These are phyloP conservation scores for Nycticorax nycticorax DNA, from an alignment of 2,113 vertebrate species.

Conservation along the genomic window DNA sequence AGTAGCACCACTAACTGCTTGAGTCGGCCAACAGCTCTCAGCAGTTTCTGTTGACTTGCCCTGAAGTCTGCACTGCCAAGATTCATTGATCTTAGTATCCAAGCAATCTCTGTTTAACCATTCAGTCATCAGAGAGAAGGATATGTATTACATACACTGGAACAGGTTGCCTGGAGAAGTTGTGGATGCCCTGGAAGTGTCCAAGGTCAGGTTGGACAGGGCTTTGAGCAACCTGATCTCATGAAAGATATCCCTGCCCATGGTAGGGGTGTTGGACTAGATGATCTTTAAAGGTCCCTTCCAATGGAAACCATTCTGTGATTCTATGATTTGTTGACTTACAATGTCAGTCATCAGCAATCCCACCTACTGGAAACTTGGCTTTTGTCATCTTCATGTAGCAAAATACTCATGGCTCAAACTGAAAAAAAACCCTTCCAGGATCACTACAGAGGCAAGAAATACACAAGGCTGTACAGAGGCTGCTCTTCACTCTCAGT, in stretches of 20 bases:
- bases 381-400: neutral
- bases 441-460: neutral
- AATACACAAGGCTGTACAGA: neutral
- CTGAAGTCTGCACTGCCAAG: neutral
- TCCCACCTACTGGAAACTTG: neutral
- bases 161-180: neutral
- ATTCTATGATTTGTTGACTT: neutral
- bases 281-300: neutral
- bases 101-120: neutral
- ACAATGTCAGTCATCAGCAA: neutral
- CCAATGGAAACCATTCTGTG: neutral
- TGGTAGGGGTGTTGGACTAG: neutral
- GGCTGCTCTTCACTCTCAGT: neutral
- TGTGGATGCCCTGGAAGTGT: neutral
- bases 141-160: neutral
- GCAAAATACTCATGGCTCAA: neutral
- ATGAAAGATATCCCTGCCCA: neutral
- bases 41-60: neutral
- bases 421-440: neutral
- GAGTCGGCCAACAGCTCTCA: neutral
- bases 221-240: neutral
- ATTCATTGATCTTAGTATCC: neutral
- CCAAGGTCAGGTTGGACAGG: neutral
- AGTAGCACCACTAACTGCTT: neutral
- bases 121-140: neutral